Evolutionary conservation across 1,140 invertebrate species (phyloP), one percentile per base, ranked within the genome.

Genomic region (Drosophila murphyi): DNA sequence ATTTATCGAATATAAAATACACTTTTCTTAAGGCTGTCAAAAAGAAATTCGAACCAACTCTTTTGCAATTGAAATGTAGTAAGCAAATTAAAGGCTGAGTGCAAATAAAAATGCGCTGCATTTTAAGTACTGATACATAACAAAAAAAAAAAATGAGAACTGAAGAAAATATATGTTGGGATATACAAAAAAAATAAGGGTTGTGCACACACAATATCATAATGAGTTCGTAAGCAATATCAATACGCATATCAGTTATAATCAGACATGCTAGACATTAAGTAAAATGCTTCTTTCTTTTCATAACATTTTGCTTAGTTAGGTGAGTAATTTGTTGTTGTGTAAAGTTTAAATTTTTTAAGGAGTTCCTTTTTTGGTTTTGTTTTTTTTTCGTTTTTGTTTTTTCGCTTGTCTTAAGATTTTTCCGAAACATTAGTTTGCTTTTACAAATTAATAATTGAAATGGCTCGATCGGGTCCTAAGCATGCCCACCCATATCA

Each of bases 401-500:
- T 73, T 83, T 70, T 68, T 32, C 74, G 55, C 65, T 73, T 12
- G 12, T 12, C 12, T 12, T 73, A 82, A 60, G 70, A 74, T 74
- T 82, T 82, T 64, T 20, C 20, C 20, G 64, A 82, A 76, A 76
- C 63, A 61, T 83, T 62, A 76, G 20, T 78, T 74, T 56, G 67
- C 72, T 76, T 72, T 78, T 85, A 86, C 74, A 81, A 20, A 63
- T 89, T 90, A 89, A 90, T 90, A 90, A 90, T 90, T 90, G 82
- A 90, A 20, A 76, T 78, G 64, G 5, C 29, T 10, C 2, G 20
- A 2, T 39, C 20, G 37, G 34, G 12, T 3, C 2, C 32, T 88
- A 88, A 34, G 39, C 54, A 52, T 73, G 90, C 20, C 20, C 20
- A 85, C 72, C 87, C 78, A 94, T 91, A 94, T 92, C 76, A 93